Conservation (phyloP, 2,113 vertebrate species). For the Dicerorhinus sumatrensis region DNA sequence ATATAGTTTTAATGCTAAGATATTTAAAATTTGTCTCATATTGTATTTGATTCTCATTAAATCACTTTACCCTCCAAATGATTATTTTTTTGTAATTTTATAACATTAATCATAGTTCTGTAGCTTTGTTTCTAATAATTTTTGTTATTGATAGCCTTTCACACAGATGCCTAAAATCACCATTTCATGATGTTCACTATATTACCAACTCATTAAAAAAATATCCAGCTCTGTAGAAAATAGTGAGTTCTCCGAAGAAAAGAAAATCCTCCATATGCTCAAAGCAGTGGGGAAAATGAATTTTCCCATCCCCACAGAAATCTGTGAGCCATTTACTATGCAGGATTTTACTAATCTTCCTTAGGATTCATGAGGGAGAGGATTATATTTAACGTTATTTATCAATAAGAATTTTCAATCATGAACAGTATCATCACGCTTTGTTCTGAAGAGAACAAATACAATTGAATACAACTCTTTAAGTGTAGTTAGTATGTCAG, state of each 20-base stretch:
- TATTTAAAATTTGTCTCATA: slow-evolving; percentile 1
- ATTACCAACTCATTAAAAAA: slow-evolving; percentile 45
- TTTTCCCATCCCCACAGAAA: not conserved
- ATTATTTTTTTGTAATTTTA: slow-evolving; percentile 7
- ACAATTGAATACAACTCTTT: not conserved
- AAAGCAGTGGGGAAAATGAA: not conserved
- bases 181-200: not conserved
- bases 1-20: not conserved
- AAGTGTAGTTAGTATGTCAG: not conserved
- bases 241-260: not conserved
- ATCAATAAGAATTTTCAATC: not conserved
- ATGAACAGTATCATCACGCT: not conserved
- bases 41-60: not conserved
- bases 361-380: not conserved
- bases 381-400: not conserved
- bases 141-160: slow-evolving; percentile 16
- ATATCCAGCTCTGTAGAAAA: not conserved
- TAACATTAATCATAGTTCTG: not conserved
- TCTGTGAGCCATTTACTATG: not conserved
- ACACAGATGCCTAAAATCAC: not conserved
- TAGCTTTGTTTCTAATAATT: not conserved
- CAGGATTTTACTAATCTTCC: not conserved
- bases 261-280: not conserved
- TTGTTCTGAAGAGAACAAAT: not conserved
- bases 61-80: not conserved